Base-by-base conservation (phyloP, 2,888 invertebrate species). In the Bembecia ichneumoniformis region DNA sequence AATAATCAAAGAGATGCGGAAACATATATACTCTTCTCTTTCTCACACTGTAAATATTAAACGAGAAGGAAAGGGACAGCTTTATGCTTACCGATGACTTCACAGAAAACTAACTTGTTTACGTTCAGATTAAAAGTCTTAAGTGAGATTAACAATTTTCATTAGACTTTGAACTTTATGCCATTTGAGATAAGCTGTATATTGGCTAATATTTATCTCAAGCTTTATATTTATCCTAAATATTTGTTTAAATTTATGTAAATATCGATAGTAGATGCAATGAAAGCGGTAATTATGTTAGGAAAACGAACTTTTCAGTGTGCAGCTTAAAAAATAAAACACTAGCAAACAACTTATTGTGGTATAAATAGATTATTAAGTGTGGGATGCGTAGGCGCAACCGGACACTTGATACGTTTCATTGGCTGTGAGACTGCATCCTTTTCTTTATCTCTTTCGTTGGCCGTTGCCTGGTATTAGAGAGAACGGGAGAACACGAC, bases 371-470 rank as follows among this genome's bases (percentile, higher is more conserved):
- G 7, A 28, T 28, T 28, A 69, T 77, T 75, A 55, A 63, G 65
- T 57, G 53, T 58, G 54, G 58, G 80, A 82, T 82, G 82, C 80
- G 77, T 71, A 64, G 58, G 73, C 79, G 77, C 71, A 65, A 56
- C 66, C 66, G 78, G 84, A 82, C 77, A 82, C 73, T 77, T 75
- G 86, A 82, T 74, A 84, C 83, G 86, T 74, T 66, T 83, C 70
- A 86, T 86, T 84, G 82, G 83, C 63, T 72, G 65, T 71, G 76
- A 68, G 68, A 73, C 76, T 74, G 75, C 77, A 75, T 76, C 76
- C 71, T 64, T 50, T 66, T 55, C 59, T 62, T 68, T 50, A 66
- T 82, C 86, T 75, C 80, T 62, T 51, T 83, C 73, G 46, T 50
- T 40, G 70, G 20, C 46, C 15, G 44, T 47, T 17, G 53, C 34